Evolutionary conservation across 2,888 invertebrate species (phyloP).

Genomic region (Lampropteryx suffumata): DNA sequence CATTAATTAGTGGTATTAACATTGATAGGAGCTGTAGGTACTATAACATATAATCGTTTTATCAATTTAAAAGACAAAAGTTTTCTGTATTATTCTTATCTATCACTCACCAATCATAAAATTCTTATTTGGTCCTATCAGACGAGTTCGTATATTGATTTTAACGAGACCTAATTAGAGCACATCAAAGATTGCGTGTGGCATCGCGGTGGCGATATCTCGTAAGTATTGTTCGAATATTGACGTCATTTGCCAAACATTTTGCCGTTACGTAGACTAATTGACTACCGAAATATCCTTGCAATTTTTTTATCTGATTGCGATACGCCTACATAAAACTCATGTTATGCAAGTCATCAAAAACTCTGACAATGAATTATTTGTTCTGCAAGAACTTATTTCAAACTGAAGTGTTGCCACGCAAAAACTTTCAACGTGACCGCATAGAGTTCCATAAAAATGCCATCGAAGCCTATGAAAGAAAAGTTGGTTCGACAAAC

Average conservation of each 20-base stretch:
- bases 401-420: no score
- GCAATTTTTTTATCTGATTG: conserved; percentile 1
- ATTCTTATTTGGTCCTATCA: not conserved
- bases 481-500: no score
- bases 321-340: not conserved
- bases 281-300: conserved; percentile 11
- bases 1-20: no score
- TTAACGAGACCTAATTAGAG: conserved; percentile 17
- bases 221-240: conserved; percentile 5
- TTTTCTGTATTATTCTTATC: not conserved
- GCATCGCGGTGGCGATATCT: conserved; percentile 7
- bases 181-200: conserved; percentile 1
- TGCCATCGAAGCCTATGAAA: no score
- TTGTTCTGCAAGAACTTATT: no score
- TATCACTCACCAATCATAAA: not conserved
- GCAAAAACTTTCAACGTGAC: no score
- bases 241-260: conserved; percentile 7
- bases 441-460: no score
- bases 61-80: no score
- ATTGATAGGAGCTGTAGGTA: no score
- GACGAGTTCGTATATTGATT: conserved; percentile 10
- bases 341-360: not conserved
- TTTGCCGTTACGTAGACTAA: not conserved
- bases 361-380: no score
- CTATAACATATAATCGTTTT: no score